Evolutionary conservation across 2,797 vertebrate species (phyloP).

Genomic region (Acipenser transmontanus): DNA sequence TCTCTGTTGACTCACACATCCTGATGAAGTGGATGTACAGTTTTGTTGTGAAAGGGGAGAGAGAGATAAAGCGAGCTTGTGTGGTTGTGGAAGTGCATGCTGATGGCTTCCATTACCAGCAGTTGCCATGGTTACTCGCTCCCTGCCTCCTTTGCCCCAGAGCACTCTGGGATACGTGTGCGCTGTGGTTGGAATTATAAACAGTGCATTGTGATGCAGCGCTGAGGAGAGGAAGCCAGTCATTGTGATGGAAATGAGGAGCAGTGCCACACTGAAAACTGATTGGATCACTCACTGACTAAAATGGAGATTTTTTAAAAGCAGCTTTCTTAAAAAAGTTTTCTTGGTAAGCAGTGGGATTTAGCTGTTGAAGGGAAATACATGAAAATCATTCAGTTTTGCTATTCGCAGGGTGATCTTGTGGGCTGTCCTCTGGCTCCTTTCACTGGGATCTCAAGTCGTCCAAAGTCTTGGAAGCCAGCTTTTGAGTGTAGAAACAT

Average conservation of each 20-base stretch:
- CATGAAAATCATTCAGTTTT: background rate
- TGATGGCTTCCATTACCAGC: conserved; percentile 10
- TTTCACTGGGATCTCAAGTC: background rate
- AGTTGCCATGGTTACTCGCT: conserved; percentile 20
- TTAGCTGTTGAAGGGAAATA: background rate
- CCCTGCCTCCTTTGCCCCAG: conserved; percentile 11
- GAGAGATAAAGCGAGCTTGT: background rate
- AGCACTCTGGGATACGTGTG: conserved; percentile 2
- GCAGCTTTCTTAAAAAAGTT: background rate
- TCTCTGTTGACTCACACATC: no score
- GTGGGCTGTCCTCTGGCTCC: background rate
- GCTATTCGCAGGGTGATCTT: background rate
- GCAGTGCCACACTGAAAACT: background rate
- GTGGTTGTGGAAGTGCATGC: conserved; percentile 10
- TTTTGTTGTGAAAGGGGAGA: background rate
- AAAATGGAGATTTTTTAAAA: background rate
- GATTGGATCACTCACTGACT: background rate
- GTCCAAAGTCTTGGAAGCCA: no score
- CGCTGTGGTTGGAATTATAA: background rate
- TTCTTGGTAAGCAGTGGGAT: background rate
- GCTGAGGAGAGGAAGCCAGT: conserved; percentile 2
- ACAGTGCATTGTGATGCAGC: background rate
- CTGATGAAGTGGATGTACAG: no score
- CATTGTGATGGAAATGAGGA: conserved; percentile 16
- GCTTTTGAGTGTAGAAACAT: background rate